phyloP scores from a whole-genome alignment of 2,113 vertebrate species.

The Aegithalos caudatus region DNA sequence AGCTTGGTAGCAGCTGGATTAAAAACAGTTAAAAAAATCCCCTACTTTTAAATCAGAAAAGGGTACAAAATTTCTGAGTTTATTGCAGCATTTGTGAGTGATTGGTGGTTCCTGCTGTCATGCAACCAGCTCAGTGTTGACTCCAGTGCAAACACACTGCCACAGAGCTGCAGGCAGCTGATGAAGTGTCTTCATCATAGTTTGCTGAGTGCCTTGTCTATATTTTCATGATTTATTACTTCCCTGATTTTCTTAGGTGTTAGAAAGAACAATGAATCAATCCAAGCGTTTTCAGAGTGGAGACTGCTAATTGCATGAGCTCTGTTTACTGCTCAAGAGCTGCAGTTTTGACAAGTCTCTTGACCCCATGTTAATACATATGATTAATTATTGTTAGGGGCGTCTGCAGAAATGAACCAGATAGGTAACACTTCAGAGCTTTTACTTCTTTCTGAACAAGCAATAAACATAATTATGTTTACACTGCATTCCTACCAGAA shows the following conservation, averaged over 20 bases:
- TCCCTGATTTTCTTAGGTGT: not conserved
- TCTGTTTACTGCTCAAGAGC: not conserved
- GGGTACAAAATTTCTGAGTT: not conserved
- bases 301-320: constrained; percentile 14
- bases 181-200: constrained; percentile 4
- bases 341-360: constrained; percentile 26
- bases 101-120: not conserved
- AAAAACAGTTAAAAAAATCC: not conserved
- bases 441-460: not conserved
- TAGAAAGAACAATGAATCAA: constrained; percentile 34
- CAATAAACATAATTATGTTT: not conserved
- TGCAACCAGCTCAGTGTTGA: not conserved
- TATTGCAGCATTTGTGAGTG: accelerated
- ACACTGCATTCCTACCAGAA: not conserved
- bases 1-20: not conserved
- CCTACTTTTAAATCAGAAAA: not conserved
- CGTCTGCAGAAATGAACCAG: accelerated
- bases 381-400: constrained; percentile 30
- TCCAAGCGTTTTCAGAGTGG: not conserved
- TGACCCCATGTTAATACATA: not conserved
- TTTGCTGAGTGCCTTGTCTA: constrained; percentile 1
- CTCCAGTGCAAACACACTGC: not conserved
- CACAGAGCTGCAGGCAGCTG: not conserved
- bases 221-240: constrained; percentile 44
- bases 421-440: not conserved